Evolutionary conservation across 2,888 invertebrate species (phyloP), one percentile per base, ranked within the genome.

Genomic region (Anaspis maculata): DNA sequence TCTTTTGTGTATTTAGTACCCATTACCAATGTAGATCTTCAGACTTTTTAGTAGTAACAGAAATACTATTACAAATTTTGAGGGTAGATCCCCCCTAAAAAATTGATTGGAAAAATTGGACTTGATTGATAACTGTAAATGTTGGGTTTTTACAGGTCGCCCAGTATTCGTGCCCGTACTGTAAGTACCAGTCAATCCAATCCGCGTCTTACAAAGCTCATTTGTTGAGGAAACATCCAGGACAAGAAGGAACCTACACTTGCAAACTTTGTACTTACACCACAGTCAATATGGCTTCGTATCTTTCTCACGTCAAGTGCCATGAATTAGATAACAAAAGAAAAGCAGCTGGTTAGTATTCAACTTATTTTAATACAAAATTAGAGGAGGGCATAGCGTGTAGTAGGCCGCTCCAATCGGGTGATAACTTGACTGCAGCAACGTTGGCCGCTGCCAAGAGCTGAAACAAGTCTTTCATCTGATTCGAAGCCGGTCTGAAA

Each of bases 101-200:
- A n/a, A n/a, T n/a, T n/a, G n/a, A n/a, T n/a, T 9, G 19, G 19
- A 19, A 6, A 19, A 19, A 19, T 19, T 19, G 9, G 19, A 19
- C 5, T 19, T 19, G 9, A 9, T 5, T 28, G 3, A 15, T 24
- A 10, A 12, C 13, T 3, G n/a, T 25, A 27, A 15, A 13, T n/a
- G 7, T 14, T 15, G 9, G 23, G 27, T 36, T 25, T 24, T 51
- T 50, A 38, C 41, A 61, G 61, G 44, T 34, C 13, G 47, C 42
- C 22, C 51, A 59, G 37, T 64, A 82, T 52, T 74, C 76, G 39
- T 84, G 84, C 55, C 72, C 73, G 3, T 71, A 76, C 48, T 83
- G 83, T 54, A 62, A 73, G 5, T 83, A 83, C 54, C 68, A 73
- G 1, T 75, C 79, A 22, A 83, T 84, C 44, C 80, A 82, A 60